Evolutionary conservation across 1,140 invertebrate genomes (phyloP).

Genomic region (Drosophila guanche): DNA sequence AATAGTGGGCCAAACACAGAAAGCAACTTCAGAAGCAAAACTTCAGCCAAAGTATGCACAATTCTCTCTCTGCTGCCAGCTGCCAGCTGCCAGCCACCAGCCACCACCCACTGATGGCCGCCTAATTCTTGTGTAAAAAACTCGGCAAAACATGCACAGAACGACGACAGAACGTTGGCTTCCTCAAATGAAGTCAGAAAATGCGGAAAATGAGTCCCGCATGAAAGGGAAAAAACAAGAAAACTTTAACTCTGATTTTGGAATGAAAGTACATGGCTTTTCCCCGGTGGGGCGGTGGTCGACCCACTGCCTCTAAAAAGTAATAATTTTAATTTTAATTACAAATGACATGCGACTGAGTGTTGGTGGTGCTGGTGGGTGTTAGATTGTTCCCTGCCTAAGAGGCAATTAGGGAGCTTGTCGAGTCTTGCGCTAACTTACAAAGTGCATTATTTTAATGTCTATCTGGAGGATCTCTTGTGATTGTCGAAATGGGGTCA

Average conservation of each 20-base stretch:
- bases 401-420: slow-evolving; percentile 35
- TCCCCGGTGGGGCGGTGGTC: neutral
- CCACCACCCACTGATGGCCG: neutral
- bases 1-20: neutral
- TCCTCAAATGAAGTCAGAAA: slow-evolving; percentile 33
- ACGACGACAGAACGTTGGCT: slow-evolving; percentile 21
- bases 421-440: slow-evolving; percentile 29
- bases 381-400: neutral
- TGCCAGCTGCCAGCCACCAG: neutral
- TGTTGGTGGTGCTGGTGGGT: too few relatives aligned
- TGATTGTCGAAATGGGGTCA: slow-evolving; percentile 28
- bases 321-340: slow-evolving; percentile 41
- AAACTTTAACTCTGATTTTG: slow-evolving; percentile 34
- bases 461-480: slow-evolving; percentile 13
- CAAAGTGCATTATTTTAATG: slow-evolving; percentile 50
- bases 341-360: slow-evolving; percentile 23
- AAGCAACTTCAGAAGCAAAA: slow-evolving; percentile 8
- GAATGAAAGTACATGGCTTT: slow-evolving; percentile 16
- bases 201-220: slow-evolving; percentile 39
- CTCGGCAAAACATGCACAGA: slow-evolving; percentile 41
- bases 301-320: neutral
- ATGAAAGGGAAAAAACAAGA: slow-evolving; percentile 18
- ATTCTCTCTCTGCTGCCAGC: too few relatives aligned
- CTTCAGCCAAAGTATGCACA: slow-evolving; percentile 41
- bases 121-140: slow-evolving; percentile 34